Evolutionary conservation across 2,888 invertebrate genomes (phyloP).

Genomic region (Mythimna lalbum): DNA sequence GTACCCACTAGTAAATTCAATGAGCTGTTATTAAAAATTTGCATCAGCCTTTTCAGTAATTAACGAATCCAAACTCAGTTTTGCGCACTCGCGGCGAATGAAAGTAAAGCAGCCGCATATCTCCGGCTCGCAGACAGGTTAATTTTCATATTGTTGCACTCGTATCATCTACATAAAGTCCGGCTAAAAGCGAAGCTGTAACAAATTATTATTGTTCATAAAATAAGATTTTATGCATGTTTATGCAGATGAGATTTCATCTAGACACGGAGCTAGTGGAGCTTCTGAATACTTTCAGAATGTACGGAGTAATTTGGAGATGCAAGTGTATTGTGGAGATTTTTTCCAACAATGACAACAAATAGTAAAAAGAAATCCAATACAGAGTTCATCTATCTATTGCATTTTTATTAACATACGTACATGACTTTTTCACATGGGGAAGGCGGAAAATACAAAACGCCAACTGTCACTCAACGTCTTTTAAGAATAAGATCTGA

Average conservation of each 20-base stretch:
- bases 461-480: too few relatives aligned
- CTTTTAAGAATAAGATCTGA: too few relatives aligned
- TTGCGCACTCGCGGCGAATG: slow-evolving; percentile 29
- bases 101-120: slow-evolving; percentile 33
- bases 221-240: slow-evolving; percentile 65
- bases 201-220: slow-evolving; percentile 63
- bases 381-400: too few relatives aligned
- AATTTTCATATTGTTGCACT: slow-evolving; percentile 58
- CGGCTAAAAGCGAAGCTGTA: slow-evolving; percentile 46
- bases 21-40: slow-evolving; percentile 60
- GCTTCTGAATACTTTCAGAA: slow-evolving; percentile 45
- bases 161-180: slow-evolving; percentile 49
- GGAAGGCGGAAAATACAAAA: too few relatives aligned
- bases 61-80: slow-evolving; percentile 34
- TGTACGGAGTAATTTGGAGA: slow-evolving; percentile 48
- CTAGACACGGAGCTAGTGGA: slow-evolving; percentile 50
- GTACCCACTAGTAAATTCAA: slow-evolving; percentile 60
- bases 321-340: slow-evolving; percentile 24
- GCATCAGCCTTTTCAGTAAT: slow-evolving; percentile 40
- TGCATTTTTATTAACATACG: too few relatives aligned
- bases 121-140: slow-evolving; percentile 51
- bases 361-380: too few relatives aligned
- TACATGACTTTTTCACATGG: too few relatives aligned
- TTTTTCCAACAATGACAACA: too few relatives aligned
- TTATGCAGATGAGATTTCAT: slow-evolving; percentile 62